Evolutionary conservation across 2,797 vertebrate genomes (phyloP).

Genomic region (Lithobates sylvaticus): DNA sequence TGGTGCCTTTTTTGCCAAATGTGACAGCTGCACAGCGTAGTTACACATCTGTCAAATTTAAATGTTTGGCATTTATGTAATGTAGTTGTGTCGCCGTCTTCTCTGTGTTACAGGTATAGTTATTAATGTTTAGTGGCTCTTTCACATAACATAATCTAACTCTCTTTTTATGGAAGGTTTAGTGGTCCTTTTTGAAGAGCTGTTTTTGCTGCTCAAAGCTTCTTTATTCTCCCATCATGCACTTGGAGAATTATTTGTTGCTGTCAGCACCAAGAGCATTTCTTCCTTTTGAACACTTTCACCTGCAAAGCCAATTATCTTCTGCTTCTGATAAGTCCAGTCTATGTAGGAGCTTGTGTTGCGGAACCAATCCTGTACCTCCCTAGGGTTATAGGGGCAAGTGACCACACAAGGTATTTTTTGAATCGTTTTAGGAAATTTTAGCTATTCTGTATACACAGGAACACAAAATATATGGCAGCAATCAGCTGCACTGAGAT

Average conservation of each 20-base stretch:
- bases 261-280: background rate
- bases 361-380: constrained; percentile 48
- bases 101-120: background rate
- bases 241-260: background rate
- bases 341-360: constrained; percentile 22
- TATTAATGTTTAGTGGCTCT: background rate
- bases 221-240: background rate
- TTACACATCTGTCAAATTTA: background rate
- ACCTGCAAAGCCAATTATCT: background rate
- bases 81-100: background rate
- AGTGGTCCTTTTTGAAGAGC: background rate
- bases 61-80: background rate
- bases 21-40: background rate
- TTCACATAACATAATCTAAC: background rate
- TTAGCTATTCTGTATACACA: constrained; percentile 57
- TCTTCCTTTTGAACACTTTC: background rate
- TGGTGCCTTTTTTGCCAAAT: background rate
- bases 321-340: background rate
- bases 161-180: background rate
- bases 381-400: constrained; percentile 42
- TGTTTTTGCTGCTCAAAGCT: background rate
- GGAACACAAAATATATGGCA: constrained; percentile 56
- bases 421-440: background rate
- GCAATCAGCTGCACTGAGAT: constrained; percentile 64
- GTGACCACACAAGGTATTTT: constrained; percentile 29